These are phyloP conservation scores for Asteroscopus sphinx DNA, from an alignment of 2,888 invertebrate genomes.

Conservation along the genomic window DNA sequence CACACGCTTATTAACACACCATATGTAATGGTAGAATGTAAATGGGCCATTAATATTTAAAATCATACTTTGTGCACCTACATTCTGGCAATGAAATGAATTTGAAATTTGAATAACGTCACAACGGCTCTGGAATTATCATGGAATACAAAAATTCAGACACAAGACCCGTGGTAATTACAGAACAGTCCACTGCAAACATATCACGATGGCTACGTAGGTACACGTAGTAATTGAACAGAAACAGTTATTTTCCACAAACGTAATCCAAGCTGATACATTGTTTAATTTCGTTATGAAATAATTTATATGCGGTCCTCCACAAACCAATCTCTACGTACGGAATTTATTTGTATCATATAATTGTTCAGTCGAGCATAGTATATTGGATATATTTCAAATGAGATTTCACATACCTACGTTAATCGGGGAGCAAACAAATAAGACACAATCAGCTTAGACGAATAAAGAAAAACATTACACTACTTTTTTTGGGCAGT, in stretches of 20 bases:
- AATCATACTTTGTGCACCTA: too few relatives aligned
- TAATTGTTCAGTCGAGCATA: conserved; percentile 13
- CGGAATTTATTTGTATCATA: conserved; percentile 27
- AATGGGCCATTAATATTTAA: too few relatives aligned
- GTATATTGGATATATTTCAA: neutral
- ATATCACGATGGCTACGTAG: neutral
- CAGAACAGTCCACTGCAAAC: conserved; percentile 19
- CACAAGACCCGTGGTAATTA: conserved; percentile 16
- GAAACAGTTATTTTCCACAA: conserved; percentile 11
- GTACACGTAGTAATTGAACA: conserved; percentile 16
- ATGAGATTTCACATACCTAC: too few relatives aligned
- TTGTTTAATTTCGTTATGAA: conserved; percentile 48
- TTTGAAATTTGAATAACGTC: neutral
- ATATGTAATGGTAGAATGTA: too few relatives aligned
- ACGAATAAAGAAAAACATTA: too few relatives aligned
- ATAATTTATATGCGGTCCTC: conserved; percentile 47
- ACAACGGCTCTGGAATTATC: conserved; percentile 1
- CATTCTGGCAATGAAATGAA: too few relatives aligned
- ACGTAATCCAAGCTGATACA: conserved; percentile 35
- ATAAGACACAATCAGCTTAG: too few relatives aligned
- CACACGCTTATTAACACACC: too few relatives aligned
- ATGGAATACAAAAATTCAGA: conserved; percentile 3
- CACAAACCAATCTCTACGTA: conserved; percentile 23
- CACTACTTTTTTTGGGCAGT: too few relatives aligned
- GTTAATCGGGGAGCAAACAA: too few relatives aligned